phyloP scores from a whole-genome alignment of 1,140 invertebrate species.

The Eupeodes corollae region DNA sequence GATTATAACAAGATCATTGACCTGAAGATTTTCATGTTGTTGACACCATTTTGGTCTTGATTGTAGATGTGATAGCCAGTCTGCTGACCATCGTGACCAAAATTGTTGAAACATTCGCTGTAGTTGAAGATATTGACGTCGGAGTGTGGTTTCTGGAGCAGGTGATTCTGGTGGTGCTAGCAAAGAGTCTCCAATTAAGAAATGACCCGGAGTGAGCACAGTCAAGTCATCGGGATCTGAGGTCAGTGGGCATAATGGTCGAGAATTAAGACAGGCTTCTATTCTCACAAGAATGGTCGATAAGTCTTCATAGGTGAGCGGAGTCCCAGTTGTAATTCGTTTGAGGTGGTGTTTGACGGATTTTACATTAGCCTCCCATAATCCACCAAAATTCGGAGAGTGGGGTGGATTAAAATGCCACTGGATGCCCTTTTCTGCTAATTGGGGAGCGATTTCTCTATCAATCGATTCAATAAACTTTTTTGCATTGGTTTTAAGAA shows the following conservation, averaged over 20 bases:
- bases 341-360: constrained; percentile 17
- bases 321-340: constrained; percentile 2
- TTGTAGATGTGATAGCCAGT: constrained; percentile 15
- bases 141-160: constrained; percentile 19
- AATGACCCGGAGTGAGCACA: constrained; percentile 27
- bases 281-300: constrained; percentile 16
- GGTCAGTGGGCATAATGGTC: constrained; percentile 16
- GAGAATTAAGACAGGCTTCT: constrained; percentile 17
- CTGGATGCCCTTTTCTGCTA: background rate
- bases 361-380: constrained; percentile 21
- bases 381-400: constrained; percentile 17
- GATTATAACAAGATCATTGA: constrained; percentile 25
- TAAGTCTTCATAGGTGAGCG: constrained; percentile 20
- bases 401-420: constrained; percentile 7
- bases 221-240: constrained; percentile 18
- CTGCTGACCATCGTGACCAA: constrained; percentile 16
- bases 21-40: constrained; percentile 8
- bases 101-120: constrained; percentile 11
- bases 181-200: constrained; percentile 15
- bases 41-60: constrained; percentile 10
- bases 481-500: background rate
- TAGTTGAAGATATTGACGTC: background rate
- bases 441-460: background rate
- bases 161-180: constrained; percentile 2
- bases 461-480: background rate